Evolutionary conservation across 2,797 vertebrate genomes (phyloP).

Genomic region (Myiotriccus ornatus): DNA sequence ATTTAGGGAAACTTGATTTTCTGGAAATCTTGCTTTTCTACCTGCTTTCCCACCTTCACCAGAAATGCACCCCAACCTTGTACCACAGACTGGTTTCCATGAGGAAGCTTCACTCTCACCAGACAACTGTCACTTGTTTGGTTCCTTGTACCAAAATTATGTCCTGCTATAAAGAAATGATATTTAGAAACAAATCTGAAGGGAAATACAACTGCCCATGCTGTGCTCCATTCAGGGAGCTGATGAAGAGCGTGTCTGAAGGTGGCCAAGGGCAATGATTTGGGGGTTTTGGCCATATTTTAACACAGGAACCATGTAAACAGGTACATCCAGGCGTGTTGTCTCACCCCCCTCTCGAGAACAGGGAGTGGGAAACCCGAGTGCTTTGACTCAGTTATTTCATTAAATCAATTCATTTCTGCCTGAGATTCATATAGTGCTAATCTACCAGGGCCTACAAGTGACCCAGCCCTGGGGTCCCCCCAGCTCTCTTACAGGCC

Average conservation of each 20-base stretch:
- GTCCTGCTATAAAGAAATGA: not conserved
- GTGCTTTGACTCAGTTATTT: not conserved
- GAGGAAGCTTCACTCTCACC: not conserved
- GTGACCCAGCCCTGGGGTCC: not conserved
- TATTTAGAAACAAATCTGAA: not conserved
- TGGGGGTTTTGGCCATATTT: not conserved
- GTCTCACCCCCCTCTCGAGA: not conserved
- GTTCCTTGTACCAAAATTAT: not conserved
- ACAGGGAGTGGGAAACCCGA: not conserved
- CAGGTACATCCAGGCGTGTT: not conserved
- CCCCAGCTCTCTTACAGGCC: not conserved
- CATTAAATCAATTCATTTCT: slow-evolving; percentile 18
- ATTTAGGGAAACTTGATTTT: not conserved
- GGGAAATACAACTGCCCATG: not conserved
- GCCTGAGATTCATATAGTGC: slow-evolving; percentile 60
- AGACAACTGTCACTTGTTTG: not conserved
- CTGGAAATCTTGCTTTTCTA: not conserved
- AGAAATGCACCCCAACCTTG: not conserved
- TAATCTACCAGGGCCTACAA: not conserved
- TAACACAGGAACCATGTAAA: slow-evolving; percentile 6
- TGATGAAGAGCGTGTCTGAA: not conserved
- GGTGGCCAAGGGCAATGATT: not conserved
- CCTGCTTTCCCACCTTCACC: not conserved
- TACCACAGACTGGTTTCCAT: not conserved
- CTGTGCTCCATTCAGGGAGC: not conserved